A percentile compares a stretch with the other conserved stretches of the same genome.
Evolutionary conservation across 2,888 invertebrate genomes (phyloP).

Genomic region (Andrena camellia): DNA sequence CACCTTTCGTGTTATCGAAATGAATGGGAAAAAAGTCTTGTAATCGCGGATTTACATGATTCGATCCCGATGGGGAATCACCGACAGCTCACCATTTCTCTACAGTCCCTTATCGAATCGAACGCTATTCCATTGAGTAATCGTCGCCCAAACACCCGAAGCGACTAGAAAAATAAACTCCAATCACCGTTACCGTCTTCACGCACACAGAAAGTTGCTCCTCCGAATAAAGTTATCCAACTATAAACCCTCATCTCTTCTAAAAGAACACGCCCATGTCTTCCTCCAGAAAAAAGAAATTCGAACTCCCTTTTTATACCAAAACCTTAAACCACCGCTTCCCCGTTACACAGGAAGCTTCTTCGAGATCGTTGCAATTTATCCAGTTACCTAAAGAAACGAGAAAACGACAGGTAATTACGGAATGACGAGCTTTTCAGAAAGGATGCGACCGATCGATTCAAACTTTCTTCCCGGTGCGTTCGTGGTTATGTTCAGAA

Average conservation of each 20-base stretch:
- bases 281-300: neutral
- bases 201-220: neutral
- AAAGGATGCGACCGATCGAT: neutral
- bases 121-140: neutral
- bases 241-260: neutral
- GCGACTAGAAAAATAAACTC: neutral
- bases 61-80: neutral
- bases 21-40: conserved; percentile 28
- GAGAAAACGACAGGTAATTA: neutral
- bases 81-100: neutral
- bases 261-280: no score
- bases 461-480: neutral
- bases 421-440: neutral
- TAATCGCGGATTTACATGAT: conserved; percentile 29
- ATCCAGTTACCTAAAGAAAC: neutral
- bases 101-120: neutral
- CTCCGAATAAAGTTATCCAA: neutral
- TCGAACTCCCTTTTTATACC: neutral
- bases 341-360: neutral
- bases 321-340: neutral
- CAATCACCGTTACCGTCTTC: neutral
- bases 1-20: conserved; percentile 17
- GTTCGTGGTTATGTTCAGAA: neutral
- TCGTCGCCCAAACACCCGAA: neutral
- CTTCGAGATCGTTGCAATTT: neutral